These are phyloP conservation scores for Euphydryas editha DNA, from an alignment of 2,888 invertebrate species.

Conservation along the genomic window DNA sequence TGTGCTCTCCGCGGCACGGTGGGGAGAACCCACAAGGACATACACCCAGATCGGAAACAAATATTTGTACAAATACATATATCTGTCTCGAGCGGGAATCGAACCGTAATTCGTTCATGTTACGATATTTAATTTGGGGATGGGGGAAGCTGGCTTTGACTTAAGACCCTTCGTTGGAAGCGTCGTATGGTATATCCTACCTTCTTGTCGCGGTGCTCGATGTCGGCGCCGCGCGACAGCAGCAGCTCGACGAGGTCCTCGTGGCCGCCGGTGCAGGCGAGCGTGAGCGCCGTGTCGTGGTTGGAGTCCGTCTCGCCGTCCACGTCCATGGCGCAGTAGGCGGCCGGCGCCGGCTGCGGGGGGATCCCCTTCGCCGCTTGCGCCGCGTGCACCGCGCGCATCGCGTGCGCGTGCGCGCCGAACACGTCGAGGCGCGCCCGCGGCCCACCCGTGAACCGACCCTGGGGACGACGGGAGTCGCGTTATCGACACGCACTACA, in stretches of 20 bases:
- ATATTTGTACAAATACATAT: too few species aligned
- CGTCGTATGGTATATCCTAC: too few species aligned
- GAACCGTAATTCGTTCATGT: neutral
- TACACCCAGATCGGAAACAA: too few species aligned
- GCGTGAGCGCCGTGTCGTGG: slow-evolving; percentile 98
- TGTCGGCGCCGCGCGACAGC: slow-evolving; percentile 95
- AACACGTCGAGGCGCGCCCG: slow-evolving; percentile 51
- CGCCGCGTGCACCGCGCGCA: too few species aligned
- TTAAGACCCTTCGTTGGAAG: too few species aligned
- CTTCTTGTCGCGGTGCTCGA: slow-evolving; percentile 99
- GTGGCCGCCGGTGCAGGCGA: slow-evolving; percentile 98
- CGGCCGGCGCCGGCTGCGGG: slow-evolving; percentile 75
- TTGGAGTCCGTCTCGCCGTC: slow-evolving; percentile 99
- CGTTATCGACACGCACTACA: neutral
- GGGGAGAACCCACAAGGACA: too few species aligned
- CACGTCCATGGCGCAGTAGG: slow-evolving; percentile 93
- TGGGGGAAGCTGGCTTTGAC: too few species aligned
- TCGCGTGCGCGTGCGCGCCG: slow-evolving; percentile 55
- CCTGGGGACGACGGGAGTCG: slow-evolving; percentile 44
- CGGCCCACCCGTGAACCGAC: slow-evolving; percentile 61
- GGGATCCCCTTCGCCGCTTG: slow-evolving; percentile 59
- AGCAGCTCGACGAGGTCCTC: slow-evolving; percentile 97
- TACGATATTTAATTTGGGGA: too few species aligned
- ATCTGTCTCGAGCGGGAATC: too few species aligned
- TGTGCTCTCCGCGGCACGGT: too few species aligned